Base-by-base conservation (phyloP, 2,113 vertebrate genomes). In the Papio anubis region DNA sequence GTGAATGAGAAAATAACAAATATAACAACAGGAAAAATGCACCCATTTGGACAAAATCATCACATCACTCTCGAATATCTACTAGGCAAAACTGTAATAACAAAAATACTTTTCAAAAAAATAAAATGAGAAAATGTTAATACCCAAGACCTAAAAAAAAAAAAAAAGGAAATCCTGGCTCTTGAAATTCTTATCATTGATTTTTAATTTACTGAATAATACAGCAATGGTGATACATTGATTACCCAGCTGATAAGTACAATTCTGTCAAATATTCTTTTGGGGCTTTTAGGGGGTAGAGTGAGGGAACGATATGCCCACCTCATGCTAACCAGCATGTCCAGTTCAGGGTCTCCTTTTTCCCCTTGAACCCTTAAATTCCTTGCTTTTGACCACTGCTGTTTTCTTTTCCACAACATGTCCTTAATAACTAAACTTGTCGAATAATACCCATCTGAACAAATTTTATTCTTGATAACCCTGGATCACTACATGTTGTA, bases 391-490 rank as follows among this genome's bases (percentile, higher is more conserved):
- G 27, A 38, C n/a, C n/a, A 35, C 5, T 85, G 79, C 45, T 72
- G 3, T 55, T 80, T 96, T 76, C 27, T 23, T 85, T 95, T 38
- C 50, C 12, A 82, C 13, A 68, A 0, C n/a, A 21, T 84, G 40
- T 2, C 38, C 20, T 52, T 85, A n/a, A 40, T 59, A 92, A 78
- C 27, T 95, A 32, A 64, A 80, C 57, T 66, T 75, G 13, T 70
- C 3, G 16, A 90, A 45, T 85, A 86, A 38, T 66, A n/a, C 30
- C 16, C 14, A 40, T 30, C 61, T 52, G 75, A 93, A 57, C 21
- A 95, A 66, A 83, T 38, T 23, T 16, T 88, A 30, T 57, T 81
- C 38, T 92, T 88, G 72, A 45, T 88, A 95, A 83, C 30, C 73
- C 8, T 70, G 80, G 87, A 75, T 94, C 76, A 57, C 73, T 82